These are phyloP conservation scores for Epistrophella euchroma DNA, from an alignment of 2,888 invertebrate species.

Conservation along the genomic window DNA sequence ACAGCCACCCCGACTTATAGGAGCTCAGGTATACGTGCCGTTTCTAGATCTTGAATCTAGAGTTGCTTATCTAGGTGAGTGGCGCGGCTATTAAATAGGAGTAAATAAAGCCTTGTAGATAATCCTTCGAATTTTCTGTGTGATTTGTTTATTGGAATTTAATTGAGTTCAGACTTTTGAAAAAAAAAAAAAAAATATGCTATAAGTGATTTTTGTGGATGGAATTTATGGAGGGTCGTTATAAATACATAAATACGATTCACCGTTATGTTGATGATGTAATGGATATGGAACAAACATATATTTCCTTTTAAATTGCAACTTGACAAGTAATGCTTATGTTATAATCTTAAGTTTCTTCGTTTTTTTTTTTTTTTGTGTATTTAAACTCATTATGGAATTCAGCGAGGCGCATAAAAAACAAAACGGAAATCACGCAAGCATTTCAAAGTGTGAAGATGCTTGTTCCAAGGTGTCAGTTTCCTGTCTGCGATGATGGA, in stretches of 20 bases:
- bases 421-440: constrained; percentile 65
- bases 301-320: neutral
- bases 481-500: constrained; percentile 36
- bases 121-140: neutral
- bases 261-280: constrained; percentile 39
- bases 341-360: constrained; percentile 44
- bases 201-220: neutral
- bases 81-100: neutral
- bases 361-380: neutral
- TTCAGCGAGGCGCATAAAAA: constrained; percentile 52
- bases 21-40: neutral
- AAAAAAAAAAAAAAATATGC: no score
- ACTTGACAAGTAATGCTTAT: constrained; percentile 55
- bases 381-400: constrained; percentile 31
- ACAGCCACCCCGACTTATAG: neutral
- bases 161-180: constrained; percentile 57
- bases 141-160: constrained; percentile 63
- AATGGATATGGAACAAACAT: neutral
- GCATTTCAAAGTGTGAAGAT: constrained; percentile 71
- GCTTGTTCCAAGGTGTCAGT: constrained; percentile 62
- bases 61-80: constrained; percentile 17
- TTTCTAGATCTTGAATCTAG: constrained; percentile 14
- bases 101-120: neutral
- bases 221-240: constrained; percentile 37
- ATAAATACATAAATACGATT: neutral